These are phyloP conservation scores for Cancer borealis DNA, from an alignment of 2,888 invertebrate genomes.

Conservation along the genomic window DNA sequence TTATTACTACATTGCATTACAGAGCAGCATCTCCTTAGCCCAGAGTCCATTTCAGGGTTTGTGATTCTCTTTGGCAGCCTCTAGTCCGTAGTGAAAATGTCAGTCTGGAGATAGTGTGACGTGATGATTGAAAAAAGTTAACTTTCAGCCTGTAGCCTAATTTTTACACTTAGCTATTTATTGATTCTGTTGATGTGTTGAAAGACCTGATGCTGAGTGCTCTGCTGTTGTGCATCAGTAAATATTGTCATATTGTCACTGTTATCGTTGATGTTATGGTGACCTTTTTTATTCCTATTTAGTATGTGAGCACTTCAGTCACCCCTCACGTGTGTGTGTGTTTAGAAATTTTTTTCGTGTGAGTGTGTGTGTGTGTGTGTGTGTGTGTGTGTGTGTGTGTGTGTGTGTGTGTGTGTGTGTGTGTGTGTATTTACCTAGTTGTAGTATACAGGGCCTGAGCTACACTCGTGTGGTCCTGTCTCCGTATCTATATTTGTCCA, in stretches of 20 bases:
- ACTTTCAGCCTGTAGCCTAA: conserved; percentile 46
- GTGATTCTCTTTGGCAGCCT: conserved; percentile 40
- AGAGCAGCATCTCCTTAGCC: not conserved
- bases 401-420: too few relatives aligned
- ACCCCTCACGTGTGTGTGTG: not conserved
- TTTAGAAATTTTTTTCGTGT: not conserved
- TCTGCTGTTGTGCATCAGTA: conserved; percentile 53
- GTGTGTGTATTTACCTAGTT: too few relatives aligned
- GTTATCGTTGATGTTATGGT: not conserved
- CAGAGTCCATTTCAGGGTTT: conserved; percentile 40
- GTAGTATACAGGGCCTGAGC: too few relatives aligned
- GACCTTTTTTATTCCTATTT: not conserved
- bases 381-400: not conserved
- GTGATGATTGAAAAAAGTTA: not conserved
- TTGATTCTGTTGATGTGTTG: conserved; percentile 42
- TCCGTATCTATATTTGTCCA: too few relatives aligned
- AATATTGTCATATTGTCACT: not conserved
- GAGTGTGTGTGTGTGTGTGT: not conserved
- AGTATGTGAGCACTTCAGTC: conserved; percentile 11
- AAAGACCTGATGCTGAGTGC: conserved; percentile 28
- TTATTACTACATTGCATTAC: not conserved
- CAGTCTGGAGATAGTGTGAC: conserved; percentile 41
- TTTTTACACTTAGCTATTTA: conserved; percentile 41
- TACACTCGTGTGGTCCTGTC: too few relatives aligned
- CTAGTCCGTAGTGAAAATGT: not conserved